Conservation (phyloP, 2,797 vertebrate genomes). For the Phataginus tricuspis region DNA sequence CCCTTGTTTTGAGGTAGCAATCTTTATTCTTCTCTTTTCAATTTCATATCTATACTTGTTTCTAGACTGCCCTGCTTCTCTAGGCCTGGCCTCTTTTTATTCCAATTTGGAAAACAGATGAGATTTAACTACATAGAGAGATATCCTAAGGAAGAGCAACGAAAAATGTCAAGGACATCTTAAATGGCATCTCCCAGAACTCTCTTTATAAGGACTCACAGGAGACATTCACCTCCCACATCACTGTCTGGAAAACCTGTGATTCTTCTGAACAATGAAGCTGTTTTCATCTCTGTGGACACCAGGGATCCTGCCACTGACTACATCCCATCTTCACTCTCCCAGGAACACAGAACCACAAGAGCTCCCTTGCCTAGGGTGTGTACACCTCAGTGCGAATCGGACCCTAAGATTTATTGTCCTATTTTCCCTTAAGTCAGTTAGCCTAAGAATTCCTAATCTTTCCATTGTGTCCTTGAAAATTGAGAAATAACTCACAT, state of each 20-base stretch:
- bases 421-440: background rate
- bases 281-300: background rate
- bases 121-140: background rate
- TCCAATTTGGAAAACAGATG: conserved; percentile 43
- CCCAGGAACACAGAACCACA: background rate
- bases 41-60: background rate
- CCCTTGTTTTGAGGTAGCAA: background rate
- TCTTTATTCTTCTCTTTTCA: background rate
- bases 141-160: background rate
- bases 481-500: background rate
- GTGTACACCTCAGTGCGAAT: background rate
- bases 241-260: background rate
- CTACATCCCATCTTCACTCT: background rate
- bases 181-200: background rate
- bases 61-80: background rate
- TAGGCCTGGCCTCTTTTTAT: background rate
- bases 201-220: background rate
- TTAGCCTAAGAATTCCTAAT: background rate
- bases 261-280: background rate
- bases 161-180: conserved; percentile 46
- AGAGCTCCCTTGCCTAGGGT: background rate
- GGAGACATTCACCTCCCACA: background rate
- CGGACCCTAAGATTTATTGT: background rate
- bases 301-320: background rate
- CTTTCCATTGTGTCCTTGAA: background rate